A percentile compares a stretch with the other conserved stretches of the same genome.
These are phyloP conservation scores for Lottia gigantea DNA, from an alignment of 2,888 invertebrate species.

Conservation along the genomic window DNA sequence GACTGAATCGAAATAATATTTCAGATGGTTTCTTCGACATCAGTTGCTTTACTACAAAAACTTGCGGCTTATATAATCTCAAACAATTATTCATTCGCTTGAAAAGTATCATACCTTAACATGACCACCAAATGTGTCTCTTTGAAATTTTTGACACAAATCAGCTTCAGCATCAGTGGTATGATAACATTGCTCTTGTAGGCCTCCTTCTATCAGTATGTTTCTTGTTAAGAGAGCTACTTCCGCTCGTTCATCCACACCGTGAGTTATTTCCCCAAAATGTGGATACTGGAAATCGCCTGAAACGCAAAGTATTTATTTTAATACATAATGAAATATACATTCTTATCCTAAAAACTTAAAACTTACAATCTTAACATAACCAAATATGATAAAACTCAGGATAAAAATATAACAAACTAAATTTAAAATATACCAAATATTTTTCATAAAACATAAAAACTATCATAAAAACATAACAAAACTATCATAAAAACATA, in stretches of 20 bases:
- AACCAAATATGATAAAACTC: background rate
- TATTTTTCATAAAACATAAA: no score
- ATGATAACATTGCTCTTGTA: constrained; percentile 32
- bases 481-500: no score
- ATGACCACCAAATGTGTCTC: constrained; percentile 27
- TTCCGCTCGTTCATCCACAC: constrained; percentile 34
- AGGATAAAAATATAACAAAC: background rate
- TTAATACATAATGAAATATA: no score
- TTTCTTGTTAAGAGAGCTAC: constrained; percentile 40
- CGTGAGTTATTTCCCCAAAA: constrained; percentile 27
- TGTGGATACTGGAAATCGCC: constrained; percentile 25
- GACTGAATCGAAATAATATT: no score
- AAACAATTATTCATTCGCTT: no score
- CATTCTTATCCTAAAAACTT: no score
- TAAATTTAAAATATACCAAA: no score
- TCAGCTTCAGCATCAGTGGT: constrained; percentile 17
- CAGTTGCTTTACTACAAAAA: no score
- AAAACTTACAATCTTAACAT: background rate
- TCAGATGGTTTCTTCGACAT: no score
- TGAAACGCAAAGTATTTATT: background rate
- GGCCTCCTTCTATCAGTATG: constrained; percentile 36
- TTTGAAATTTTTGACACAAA: constrained; percentile 21
- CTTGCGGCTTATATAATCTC: no score
- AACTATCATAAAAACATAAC: no score
- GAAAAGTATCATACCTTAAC: constrained; percentile 16